Conservation (phyloP, 1,140 invertebrate genomes). For the Anagrus nilaparvatae region DNA sequence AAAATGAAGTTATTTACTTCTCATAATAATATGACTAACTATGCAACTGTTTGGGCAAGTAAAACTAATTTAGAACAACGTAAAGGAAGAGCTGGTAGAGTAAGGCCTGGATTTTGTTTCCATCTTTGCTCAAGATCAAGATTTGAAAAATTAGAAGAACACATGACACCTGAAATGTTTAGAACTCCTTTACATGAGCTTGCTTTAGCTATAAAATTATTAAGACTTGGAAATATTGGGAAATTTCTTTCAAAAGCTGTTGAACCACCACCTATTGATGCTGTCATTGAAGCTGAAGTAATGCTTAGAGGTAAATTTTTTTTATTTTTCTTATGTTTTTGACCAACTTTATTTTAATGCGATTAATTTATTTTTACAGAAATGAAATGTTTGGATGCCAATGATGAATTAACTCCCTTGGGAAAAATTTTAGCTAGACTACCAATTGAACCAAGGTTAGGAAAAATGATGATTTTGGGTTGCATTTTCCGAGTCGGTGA, state of each 20-base stretch:
- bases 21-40: constrained; percentile 92
- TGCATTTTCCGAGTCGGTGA: constrained; percentile 79
- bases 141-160: constrained; percentile 71
- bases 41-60: constrained; percentile 89
- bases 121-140: constrained; percentile 72
- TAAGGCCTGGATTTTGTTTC: constrained; percentile 79
- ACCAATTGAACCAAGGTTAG: constrained; percentile 84
- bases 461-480: constrained; percentile 91
- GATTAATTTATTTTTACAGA: constrained; percentile 44
- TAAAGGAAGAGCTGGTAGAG: constrained; percentile 82
- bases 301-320: constrained; percentile 41
- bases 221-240: constrained; percentile 80
- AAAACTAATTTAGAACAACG: constrained; percentile 85
- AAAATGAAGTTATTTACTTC: constrained; percentile 94
- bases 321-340: no score
- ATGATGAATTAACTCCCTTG: constrained; percentile 79
- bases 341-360: no score
- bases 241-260: constrained; percentile 90
- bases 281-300: constrained; percentile 84
- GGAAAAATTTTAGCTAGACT: constrained; percentile 86
- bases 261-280: constrained; percentile 87
- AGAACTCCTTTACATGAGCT: constrained; percentile 88
- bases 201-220: constrained; percentile 71
- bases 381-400: constrained; percentile 77
- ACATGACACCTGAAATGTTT: constrained; percentile 93